These are phyloP conservation scores for Trichonephila clavata DNA, from an alignment of 1,140 invertebrate genomes.

Conservation along the genomic window DNA sequence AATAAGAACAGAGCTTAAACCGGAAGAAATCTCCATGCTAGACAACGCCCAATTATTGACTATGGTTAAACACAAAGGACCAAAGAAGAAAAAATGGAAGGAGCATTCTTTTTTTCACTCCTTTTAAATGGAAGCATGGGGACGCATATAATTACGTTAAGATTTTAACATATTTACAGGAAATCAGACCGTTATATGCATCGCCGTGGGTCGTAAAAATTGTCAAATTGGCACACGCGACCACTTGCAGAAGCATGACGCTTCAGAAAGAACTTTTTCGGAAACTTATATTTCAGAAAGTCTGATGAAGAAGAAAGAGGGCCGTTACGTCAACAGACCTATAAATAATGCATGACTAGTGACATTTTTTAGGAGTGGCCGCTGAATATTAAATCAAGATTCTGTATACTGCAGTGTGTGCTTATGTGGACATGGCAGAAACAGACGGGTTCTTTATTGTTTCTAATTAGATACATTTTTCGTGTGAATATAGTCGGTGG, in stretches of 20 bases:
- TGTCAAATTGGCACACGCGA: conserved; percentile 39
- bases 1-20: neutral
- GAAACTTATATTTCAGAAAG: conserved; percentile 39
- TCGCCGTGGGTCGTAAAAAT: conserved; percentile 34
- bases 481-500: neutral
- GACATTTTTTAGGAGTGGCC: conserved; percentile 1
- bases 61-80: neutral
- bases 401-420: neutral
- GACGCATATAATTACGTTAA: conserved; percentile 31
- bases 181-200: conserved; percentile 42
- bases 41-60: conserved; percentile 53
- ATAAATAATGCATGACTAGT: conserved; percentile 45
- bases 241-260: conserved; percentile 15
- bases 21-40: conserved; percentile 14
- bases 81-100: neutral
- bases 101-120: neutral
- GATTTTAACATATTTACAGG: conserved; percentile 41
- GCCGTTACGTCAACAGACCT: conserved; percentile 46
- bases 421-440: neutral
- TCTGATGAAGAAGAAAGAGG: neutral
- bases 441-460: neutral
- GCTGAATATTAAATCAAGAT: neutral
- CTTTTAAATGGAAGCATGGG: neutral
- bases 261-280: neutral
- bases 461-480: neutral